phyloP scores from a whole-genome alignment of 2,113 vertebrate species.

The Sclerurus mexicanus region DNA sequence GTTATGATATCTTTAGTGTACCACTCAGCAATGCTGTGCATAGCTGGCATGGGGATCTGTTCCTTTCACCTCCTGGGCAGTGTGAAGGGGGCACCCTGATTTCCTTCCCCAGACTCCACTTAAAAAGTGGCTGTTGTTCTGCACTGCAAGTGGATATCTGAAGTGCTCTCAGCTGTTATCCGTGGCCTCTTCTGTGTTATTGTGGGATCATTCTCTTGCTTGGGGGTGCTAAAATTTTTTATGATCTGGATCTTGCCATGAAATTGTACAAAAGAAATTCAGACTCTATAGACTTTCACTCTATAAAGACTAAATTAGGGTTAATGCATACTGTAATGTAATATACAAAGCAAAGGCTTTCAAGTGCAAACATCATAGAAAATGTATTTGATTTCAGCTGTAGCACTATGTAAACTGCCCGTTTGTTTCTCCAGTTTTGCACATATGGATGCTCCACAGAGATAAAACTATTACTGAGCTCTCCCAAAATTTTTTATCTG shows the following conservation, averaged over 20 bases:
- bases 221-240: background rate
- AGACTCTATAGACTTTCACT: background rate
- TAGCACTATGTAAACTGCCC: background rate
- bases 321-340: background rate
- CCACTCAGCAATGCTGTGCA: background rate
- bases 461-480: background rate
- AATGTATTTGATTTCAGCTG: background rate
- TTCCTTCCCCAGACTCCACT: background rate
- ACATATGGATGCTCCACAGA: background rate
- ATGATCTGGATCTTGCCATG: background rate
- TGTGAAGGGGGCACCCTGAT: background rate
- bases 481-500: background rate
- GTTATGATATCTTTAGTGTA: background rate
- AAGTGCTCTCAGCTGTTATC: background rate
- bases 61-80: background rate
- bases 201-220: background rate
- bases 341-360: background rate
- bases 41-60: background rate
- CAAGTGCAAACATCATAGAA: background rate
- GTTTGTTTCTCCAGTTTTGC: background rate
- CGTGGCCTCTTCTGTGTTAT: rapidly evolving
- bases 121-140: background rate
- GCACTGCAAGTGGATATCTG: background rate
- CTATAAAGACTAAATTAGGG: background rate
- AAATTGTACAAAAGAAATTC: background rate